phyloP scores from a whole-genome alignment of 2,113 vertebrate genomes.

The Orycteropus afer region DNA sequence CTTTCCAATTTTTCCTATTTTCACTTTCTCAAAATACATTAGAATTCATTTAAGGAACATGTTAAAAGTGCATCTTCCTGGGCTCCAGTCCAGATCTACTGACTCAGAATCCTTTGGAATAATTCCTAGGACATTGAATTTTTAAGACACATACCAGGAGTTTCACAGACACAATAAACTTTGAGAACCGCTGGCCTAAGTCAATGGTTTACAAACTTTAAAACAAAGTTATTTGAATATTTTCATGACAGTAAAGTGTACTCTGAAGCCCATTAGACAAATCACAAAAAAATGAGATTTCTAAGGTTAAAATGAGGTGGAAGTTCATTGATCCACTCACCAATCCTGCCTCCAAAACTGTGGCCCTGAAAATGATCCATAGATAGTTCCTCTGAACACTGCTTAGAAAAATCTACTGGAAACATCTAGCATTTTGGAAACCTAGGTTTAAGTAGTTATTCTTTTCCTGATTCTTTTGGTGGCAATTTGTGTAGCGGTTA shows the following conservation, averaged over 20 bases:
- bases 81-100: neutral
- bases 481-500: neutral
- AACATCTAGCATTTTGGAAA: neutral
- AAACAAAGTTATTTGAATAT: neutral
- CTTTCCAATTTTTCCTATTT: neutral
- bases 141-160: neutral
- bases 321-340: neutral
- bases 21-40: neutral
- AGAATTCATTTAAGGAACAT: neutral
- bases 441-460: neutral
- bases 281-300: neutral
- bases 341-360: neutral
- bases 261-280: neutral
- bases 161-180: neutral
- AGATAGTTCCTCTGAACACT: neutral
- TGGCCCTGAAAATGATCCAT: neutral
- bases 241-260: neutral
- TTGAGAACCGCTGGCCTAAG: neutral
- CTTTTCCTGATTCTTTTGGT: neutral
- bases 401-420: neutral
- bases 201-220: neutral
- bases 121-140: neutral
- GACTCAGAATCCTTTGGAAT: neutral
- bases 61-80: neutral
- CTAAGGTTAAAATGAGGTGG: neutral